A percentile compares a stretch with the other conserved stretches of the same genome.
Evolutionary conservation across 2,797 vertebrate species (phyloP).

Genomic region (Gobionotothen gibberifrons): DNA sequence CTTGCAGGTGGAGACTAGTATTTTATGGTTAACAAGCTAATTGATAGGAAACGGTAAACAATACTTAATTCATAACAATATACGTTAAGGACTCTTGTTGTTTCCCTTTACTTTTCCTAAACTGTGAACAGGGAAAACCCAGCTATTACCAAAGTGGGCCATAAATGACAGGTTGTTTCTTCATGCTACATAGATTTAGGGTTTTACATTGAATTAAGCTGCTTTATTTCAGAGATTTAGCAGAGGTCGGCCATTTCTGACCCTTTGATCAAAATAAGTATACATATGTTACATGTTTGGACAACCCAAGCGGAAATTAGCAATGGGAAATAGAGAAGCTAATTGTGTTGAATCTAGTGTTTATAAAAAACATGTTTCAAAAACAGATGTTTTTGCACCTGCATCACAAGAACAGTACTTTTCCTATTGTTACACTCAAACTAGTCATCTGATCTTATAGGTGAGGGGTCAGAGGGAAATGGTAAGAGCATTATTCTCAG

Average conservation of each 20-base stretch:
- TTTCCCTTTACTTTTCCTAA: slow-evolving; percentile 1
- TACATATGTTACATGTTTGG: too few species aligned
- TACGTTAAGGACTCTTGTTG: not conserved
- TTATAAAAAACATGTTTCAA: too few species aligned
- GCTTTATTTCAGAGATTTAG: too few species aligned
- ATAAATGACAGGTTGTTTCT: not conserved
- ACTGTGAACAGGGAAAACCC: not conserved
- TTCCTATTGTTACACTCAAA: slow-evolving; percentile 27
- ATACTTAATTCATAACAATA: not conserved
- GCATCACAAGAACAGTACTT: not conserved
- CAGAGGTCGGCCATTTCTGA: too few species aligned
- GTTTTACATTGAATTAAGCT: not conserved
- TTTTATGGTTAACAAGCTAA: too few species aligned
- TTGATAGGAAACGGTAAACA: not conserved
- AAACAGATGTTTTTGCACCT: not conserved
- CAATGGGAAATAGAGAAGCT: not conserved
- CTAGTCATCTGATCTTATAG: slow-evolving; percentile 47
- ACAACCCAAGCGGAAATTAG: not conserved
- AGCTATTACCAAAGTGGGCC: not conserved
- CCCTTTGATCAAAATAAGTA: too few species aligned
- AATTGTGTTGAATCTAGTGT: not conserved
- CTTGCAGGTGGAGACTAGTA: not conserved
- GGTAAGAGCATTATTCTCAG: slow-evolving; percentile 59
- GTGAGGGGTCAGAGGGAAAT: slow-evolving; percentile 40
- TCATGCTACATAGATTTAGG: not conserved